Base-by-base conservation (phyloP, 2,888 invertebrate species). In the Spisula subtruncata region DNA sequence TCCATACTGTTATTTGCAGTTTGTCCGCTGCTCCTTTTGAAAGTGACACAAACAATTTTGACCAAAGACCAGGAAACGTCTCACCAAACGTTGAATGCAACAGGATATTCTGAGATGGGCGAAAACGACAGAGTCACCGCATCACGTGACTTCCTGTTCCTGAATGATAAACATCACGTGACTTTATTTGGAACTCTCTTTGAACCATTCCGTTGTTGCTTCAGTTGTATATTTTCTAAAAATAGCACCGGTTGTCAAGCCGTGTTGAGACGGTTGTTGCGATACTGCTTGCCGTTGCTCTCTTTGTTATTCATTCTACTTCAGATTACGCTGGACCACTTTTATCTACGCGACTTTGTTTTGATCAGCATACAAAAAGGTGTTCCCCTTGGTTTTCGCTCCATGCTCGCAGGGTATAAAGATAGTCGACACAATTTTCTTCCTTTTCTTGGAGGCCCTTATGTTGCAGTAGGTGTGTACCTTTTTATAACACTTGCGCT, bases 341-440 rank as follows among this genome's bases (percentile, higher is more conserved):
- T 48, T 16, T 88, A 88, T 66, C 60, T 92, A 5, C 56, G 84
- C 20, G 35, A 83, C 8, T 92, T 89, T 83, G 89, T 93, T 2
- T 79, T 87, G 14, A 85, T 84, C 5, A 89, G 92, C 84, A 90
- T 93, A 20, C 41, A 87, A 5, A 91, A 92, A 51, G 93, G 93
- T 1, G 92, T 91, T 16, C 93, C 92, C 14, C 86, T 93, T 79
- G 93, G 92, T 5, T 93, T 93, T 81, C 66, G 91, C 4, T 93
- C 93, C 1, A 89, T 93, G 81, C 46, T 90, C 1, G 88, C 93
- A 1, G 93, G 93, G 20, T 92, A 89, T 75, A 25, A 90, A 60
- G 60, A 85, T 6, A 93, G 93, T 56, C 83, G 81, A 32, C 0
- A 51, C 0, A 92, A 92, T 81, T 93, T 93, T 81, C 83, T 93